These are phyloP conservation scores for Myripristis murdjan DNA, from an alignment of 2,797 vertebrate species.

Conservation along the genomic window DNA sequence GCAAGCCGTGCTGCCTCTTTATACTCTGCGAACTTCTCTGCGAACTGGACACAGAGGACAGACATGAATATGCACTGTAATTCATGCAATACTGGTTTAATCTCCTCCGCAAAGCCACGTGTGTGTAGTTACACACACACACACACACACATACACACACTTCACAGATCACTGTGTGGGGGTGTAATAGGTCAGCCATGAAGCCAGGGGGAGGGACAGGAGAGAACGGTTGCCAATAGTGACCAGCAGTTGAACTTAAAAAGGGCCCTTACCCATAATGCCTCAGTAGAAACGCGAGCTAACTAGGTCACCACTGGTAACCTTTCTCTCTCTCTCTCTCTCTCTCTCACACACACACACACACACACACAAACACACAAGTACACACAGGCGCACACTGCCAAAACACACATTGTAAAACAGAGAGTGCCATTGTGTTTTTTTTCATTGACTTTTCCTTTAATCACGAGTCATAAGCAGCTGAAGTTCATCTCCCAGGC, in stretches of 20 bases:
- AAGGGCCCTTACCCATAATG: constrained; percentile 57
- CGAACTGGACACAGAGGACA: constrained; percentile 89
- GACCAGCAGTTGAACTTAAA: constrained; percentile 45
- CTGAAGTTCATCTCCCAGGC: constrained; percentile 42
- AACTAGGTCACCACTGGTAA: constrained; percentile 59
- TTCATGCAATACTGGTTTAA: constrained; percentile 46
- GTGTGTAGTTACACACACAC: constrained; percentile 15
- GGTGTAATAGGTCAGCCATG: constrained; percentile 42
- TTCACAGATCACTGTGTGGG: constrained; percentile 41
- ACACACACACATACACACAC: constrained; percentile 28
- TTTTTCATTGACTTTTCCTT: constrained; percentile 21
- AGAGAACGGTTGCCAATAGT: constrained; percentile 57
- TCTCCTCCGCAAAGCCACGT: constrained; percentile 44
- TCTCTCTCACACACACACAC: neutral
- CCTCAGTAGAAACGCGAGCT: constrained; percentile 65
- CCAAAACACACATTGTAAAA: constrained; percentile 4
- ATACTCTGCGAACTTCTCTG: constrained; percentile 99
- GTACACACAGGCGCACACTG: constrained; percentile 9
- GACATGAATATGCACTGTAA: constrained; percentile 25
- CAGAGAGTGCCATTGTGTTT: constrained; percentile 37
- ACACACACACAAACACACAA: constrained; percentile 10
- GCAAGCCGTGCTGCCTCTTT: constrained; percentile 97
- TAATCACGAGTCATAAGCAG: constrained; percentile 36
- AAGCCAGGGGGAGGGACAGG: constrained; percentile 19
- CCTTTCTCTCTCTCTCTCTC: constrained; percentile 18